Evolutionary conservation across 2,888 invertebrate genomes (phyloP).

Genomic region (Luperina nickerlii): DNA sequence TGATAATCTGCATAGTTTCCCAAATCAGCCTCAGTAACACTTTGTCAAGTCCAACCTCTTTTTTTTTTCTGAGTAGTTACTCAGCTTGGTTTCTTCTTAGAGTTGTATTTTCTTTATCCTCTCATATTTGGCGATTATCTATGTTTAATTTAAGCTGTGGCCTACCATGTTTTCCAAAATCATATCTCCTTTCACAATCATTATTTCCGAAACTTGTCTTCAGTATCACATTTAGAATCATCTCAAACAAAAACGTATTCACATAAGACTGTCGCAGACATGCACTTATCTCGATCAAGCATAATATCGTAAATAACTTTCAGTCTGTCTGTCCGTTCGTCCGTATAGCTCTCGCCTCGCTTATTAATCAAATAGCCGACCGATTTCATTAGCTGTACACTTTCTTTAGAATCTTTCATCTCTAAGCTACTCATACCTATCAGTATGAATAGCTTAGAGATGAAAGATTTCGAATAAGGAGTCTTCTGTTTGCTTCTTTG

Average conservation of each 20-base stretch:
- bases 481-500: conserved; percentile 9
- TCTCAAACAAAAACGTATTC: conserved; percentile 29
- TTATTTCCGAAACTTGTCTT: background rate
- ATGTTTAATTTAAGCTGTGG: background rate
- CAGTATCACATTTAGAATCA: conserved; percentile 6
- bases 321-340: conserved; percentile 65
- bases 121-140: background rate
- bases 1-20: background rate
- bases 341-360: conserved; percentile 67
- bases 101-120: background rate
- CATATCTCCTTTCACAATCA: background rate
- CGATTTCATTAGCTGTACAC: conserved; percentile 55
- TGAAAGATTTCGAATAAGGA: conserved; percentile 37
- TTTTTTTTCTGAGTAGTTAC: background rate
- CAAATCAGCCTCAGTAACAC: background rate
- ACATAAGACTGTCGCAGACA: conserved; percentile 41
- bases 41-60: background rate
- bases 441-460: conserved; percentile 50
- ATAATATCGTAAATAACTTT: conserved; percentile 74
- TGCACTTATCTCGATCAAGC: conserved; percentile 45
- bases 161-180: background rate
- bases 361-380: conserved; percentile 47
- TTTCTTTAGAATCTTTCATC: too few relatives aligned
- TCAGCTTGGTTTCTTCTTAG: background rate
- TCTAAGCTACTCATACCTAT: too few relatives aligned